Conservation (phyloP, 2,797 vertebrate species). For the Tapirus indicus region DNA sequence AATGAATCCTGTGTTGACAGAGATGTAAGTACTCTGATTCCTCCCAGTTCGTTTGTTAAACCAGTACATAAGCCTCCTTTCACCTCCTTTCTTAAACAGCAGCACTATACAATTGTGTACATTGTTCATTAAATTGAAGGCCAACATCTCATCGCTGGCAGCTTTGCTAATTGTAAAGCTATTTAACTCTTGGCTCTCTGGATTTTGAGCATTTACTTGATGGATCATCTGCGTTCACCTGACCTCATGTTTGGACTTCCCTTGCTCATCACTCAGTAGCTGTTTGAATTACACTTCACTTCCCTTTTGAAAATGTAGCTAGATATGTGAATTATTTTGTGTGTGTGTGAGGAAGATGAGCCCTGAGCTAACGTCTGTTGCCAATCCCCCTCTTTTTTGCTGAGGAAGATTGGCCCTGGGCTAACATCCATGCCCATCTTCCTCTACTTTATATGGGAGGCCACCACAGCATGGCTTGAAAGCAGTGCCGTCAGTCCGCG, state of each 20-base stretch:
- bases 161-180: not conserved
- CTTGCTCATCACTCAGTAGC: not conserved
- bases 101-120: not conserved
- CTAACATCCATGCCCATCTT: too few species aligned
- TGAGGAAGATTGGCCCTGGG: too few species aligned
- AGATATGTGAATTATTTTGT: not conserved
- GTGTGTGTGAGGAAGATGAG: too few species aligned
- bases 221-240: not conserved
- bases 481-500: too few species aligned
- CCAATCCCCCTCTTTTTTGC: too few species aligned
- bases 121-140: conserved; percentile 3
- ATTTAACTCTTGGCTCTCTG: not conserved
- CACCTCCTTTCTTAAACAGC: not conserved
- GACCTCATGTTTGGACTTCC: conserved; percentile 28
- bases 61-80: not conserved
- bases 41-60: not conserved
- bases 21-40: conserved; percentile 82
- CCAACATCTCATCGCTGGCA: not conserved
- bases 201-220: not conserved
- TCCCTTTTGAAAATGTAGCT: conserved; percentile 48
- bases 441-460: too few species aligned
- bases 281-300: not conserved
- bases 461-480: too few species aligned
- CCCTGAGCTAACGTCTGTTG: too few species aligned
- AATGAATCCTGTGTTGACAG: conserved; percentile 14